Evolutionary conservation across 1,140 invertebrate genomes (phyloP), one percentile per base, ranked within the genome.

Genomic region (Macrobrachium rosenbergii): DNA sequence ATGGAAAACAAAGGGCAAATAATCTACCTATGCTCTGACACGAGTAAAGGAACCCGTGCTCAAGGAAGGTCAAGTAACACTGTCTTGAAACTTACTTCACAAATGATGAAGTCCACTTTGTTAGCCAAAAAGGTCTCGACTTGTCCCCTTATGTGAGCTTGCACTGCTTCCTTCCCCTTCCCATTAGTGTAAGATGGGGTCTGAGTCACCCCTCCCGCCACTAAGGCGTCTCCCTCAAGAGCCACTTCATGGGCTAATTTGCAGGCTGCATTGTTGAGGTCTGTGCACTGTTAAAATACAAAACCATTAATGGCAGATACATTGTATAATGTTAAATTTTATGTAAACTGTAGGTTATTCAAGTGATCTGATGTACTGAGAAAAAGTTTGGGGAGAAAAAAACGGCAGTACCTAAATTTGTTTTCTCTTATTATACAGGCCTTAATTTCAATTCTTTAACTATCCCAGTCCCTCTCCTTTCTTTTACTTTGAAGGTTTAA

Each of bases 251-350:
- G 83, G 2, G 91, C 91, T 7, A 92, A 37, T 8, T 89, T 67
- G 83, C 92, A 92, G 11, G 91, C 91, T 5, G 91, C 91, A 10
- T 91, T 80, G 84, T 92, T 92, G 59, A 92, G 91, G 17, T 78
- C 63, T 7, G 37, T n/a, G 28, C 83, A 78, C 83, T 73, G 45
- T 5, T 11, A 37, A 52, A 17, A 19, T 19, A 16, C 17, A 43
- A 12, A 43, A 6, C 6, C 0, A 37, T 72, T 21, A 72, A 23
- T 12, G 21, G 2, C 16, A 72, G 12, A 16, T 2, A 28, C n/a
- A 12, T 72, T 28, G 0, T 28, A n/a, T n/a, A 28, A 72, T 37
- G 21, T 72, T 37, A 72, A 21, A 16, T 67, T 67, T 67, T 37
- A 37, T 37, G 28, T 37, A 37, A 37, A 37, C 28, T 3, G 3